Base-by-base conservation (phyloP, 2,888 invertebrate genomes). In the Cremastobaeus sp. region DNA sequence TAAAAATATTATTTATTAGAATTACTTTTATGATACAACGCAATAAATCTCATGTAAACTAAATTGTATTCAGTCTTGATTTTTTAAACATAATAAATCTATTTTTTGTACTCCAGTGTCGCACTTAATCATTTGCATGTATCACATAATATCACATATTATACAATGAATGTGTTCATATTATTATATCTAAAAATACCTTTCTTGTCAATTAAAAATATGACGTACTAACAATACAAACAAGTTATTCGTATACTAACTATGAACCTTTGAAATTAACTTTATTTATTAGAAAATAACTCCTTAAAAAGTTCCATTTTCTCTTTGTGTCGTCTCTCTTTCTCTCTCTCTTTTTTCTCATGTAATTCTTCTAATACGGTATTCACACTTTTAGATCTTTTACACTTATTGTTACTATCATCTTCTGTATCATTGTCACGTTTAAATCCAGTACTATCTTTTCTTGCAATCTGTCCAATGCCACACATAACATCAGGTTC, bases 401-500 rank as follows among this genome's bases (percentile, higher is more conserved):
- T 30, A 12, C 6, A 25, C 11, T n/a, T 35, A 5, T 41, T 18
- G 18, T 30, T 9, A 15, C 12, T 17, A 12, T 17, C 8, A 32
- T 8, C 20, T 18, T 12, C 17, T 17, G 8, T 9, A 17, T 37
- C 20, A 39, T 48, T 15, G 3, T 14, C 15, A 50, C 32, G 5
- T 32, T 32, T 11, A 6, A 3, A 3, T n/a, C n/a, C 37, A 55
- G 17, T 15, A 52, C 11, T 25, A 21, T 3, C n/a, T 28, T 48
- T 37, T 39, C 17, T 18, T 12, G 14, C 5, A 12, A 37, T 25
- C 18, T 65, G 54, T 6, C 55, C 52, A 5, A 55, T 15, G 20
- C 65, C 65, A 17, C 45, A 54, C 12, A 9, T 5, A 41, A 69
- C 30, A 15, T 50, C 59, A 17, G 68, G 59, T 20, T 59, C 59